Evolutionary conservation across 2,113 vertebrate species (phyloP).

Genomic region (Salminus brasiliensis): DNA sequence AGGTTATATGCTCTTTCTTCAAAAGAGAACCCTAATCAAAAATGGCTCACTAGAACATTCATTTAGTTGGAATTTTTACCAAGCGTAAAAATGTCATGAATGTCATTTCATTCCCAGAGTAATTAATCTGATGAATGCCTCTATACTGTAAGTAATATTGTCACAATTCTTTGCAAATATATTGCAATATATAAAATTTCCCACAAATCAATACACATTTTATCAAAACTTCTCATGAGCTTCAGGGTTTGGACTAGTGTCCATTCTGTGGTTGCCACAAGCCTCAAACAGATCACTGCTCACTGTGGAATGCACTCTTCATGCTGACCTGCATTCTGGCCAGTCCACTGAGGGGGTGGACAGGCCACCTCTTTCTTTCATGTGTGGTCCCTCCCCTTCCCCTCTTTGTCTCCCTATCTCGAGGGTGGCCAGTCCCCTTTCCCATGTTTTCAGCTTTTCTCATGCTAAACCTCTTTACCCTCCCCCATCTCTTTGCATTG

Average conservation of each 20-base stretch:
- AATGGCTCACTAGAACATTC: no score
- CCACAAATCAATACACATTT: conserved; percentile 19
- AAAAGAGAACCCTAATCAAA: no score
- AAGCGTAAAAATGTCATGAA: no score
- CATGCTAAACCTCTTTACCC: conserved; percentile 49
- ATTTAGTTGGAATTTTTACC: no score
- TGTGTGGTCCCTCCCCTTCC: conserved; percentile 57
- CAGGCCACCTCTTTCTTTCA: conserved; percentile 45
- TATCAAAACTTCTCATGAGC: neutral
- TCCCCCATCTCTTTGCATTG: conserved; percentile 45
- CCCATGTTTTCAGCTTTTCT: conserved; percentile 48
- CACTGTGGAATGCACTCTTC: conserved; percentile 3
- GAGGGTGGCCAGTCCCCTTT: conserved; percentile 49
- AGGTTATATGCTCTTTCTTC: neutral
- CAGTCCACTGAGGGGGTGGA: conserved; percentile 20
- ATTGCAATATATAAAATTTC: no score
- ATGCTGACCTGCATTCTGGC: neutral
- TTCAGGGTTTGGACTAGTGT: neutral
- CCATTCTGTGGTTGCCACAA: conserved; percentile 7
- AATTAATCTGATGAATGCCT: no score
- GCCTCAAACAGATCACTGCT: conserved; percentile 16
- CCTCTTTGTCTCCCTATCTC: conserved; percentile 24
- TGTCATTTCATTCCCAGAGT: no score
- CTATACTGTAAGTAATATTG: no score
- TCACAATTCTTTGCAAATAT: no score